These are phyloP conservation scores for Sphyrna mokarran DNA, from an alignment of 2,113 vertebrate genomes.

Conservation along the genomic window DNA sequence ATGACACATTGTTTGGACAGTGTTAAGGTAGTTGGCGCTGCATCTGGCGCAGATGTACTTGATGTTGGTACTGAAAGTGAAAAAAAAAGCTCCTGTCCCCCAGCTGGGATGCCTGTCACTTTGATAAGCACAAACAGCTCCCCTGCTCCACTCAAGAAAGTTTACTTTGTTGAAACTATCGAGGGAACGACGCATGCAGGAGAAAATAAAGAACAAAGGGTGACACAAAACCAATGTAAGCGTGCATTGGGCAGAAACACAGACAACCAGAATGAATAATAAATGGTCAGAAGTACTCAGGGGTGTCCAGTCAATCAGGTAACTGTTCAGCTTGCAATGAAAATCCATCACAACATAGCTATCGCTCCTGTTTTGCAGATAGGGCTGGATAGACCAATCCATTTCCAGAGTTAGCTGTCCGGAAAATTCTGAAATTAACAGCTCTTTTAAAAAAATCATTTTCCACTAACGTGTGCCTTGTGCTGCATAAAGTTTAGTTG, in stretches of 20 bases:
- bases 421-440: not conserved
- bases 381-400: not conserved
- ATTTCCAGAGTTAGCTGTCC: not conserved
- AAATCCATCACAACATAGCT: not conserved
- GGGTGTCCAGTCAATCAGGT: not conserved
- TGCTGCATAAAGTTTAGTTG: not conserved
- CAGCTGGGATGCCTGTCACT: not conserved
- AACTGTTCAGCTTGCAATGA: not conserved
- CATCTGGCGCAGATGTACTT: not conserved
- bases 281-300: not conserved
- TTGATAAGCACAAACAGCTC: slow-evolving; percentile 22
- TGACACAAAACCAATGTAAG: not conserved
- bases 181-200: not conserved
- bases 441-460: not conserved
- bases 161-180: slow-evolving; percentile 5
- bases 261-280: not conserved
- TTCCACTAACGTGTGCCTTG: not conserved
- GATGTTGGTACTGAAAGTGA: not conserved
- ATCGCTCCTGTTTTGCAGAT: not conserved
- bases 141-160: not conserved
- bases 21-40: not conserved
- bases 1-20: slow-evolving; percentile 3
- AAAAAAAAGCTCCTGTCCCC: not conserved
- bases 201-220: slow-evolving; percentile 17
- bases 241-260: not conserved